These are phyloP conservation scores for Gavia stellata DNA, from an alignment of 2,113 vertebrate species.

Conservation along the genomic window DNA sequence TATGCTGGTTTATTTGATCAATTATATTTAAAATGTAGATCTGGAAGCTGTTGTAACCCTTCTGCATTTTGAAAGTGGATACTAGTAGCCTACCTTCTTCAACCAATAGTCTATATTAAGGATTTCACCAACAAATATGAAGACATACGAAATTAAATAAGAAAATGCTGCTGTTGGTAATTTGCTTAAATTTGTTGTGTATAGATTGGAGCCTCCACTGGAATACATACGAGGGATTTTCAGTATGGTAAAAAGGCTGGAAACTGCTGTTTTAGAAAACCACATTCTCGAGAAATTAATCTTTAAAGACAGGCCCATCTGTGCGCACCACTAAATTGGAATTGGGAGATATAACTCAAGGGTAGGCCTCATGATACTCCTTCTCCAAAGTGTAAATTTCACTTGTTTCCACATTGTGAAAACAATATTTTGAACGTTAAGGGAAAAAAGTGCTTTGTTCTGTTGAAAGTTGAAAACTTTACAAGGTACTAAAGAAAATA, in stretches of 20 bases:
- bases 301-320: conserved; percentile 36
- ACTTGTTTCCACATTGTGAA: not conserved
- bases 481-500: not conserved
- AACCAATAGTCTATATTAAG: not conserved
- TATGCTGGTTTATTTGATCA: not conserved
- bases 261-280: conserved; percentile 11
- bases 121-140: not conserved
- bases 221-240: not conserved
- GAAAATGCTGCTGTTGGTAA: not conserved
- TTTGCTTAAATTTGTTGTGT: not conserved
- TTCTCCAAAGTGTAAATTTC: conserved; percentile 4
- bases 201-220: not conserved
- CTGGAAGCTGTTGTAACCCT: not conserved
- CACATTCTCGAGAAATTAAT: conserved; percentile 17
- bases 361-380: not conserved
- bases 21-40: not conserved
- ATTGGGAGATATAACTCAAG: conserved; percentile 8
- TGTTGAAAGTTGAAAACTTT: not conserved
- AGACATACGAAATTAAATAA: not conserved
- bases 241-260: not conserved
- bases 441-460: not conserved
- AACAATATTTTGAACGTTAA: conserved; percentile 3
- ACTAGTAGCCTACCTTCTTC: not conserved
- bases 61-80: not conserved
- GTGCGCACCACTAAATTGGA: not conserved